Base-by-base conservation (phyloP, 2,888 invertebrate species). In the Clivina fossor region DNA sequence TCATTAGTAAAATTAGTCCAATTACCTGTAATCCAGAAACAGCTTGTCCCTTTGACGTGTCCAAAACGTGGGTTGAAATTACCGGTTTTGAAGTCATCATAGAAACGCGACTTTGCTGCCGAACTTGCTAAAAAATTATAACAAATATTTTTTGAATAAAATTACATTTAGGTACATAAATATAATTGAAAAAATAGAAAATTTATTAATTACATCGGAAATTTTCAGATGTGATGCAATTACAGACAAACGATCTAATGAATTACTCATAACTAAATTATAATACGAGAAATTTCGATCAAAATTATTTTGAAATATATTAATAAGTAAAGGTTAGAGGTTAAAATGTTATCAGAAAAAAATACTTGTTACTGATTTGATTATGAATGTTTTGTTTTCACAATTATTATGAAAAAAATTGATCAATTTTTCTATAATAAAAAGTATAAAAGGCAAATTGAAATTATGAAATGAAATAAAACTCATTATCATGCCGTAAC, bases 21-120 rank as follows among this genome's bases (percentile, higher is more conserved):
- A 64, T 2, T 53, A 88, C 83, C 65, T 81, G 80, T 1, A 90
- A 66, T 1, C 84, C 84, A 1, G 72, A 71, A 0, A 85, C 84
- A 0, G 90, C 86, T 38, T 71, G 68, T 0, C 91, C 91, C 38
- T 78, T 78, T 0, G 85, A 79, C 1, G 83, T 86, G 63, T 91
- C 90, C 58, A 88, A 70, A 0, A 90, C 85, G 68, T 90, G 86
- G 0, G 88, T 86, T 0, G 89, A 85, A 62, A 91, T 77, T 2
- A 85, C 79, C 0, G 82, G 78, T 38, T 78, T 77, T 7, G 57
- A 58, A 3, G 15, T 22, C 48, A 60, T 44, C 28, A 51, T 58
- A 26, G 51, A 35, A 2, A 32, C 44, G 4, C 33, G 44, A 4
- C 40, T 58, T 53, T 61, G 59, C 26, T 61, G 59, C 7, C 62